Percentiles rank a stretch among this genome's conserved stretches.
phyloP scores from a whole-genome alignment of 2,113 vertebrate genomes.

The Chroicocephalus ridibundus region DNA sequence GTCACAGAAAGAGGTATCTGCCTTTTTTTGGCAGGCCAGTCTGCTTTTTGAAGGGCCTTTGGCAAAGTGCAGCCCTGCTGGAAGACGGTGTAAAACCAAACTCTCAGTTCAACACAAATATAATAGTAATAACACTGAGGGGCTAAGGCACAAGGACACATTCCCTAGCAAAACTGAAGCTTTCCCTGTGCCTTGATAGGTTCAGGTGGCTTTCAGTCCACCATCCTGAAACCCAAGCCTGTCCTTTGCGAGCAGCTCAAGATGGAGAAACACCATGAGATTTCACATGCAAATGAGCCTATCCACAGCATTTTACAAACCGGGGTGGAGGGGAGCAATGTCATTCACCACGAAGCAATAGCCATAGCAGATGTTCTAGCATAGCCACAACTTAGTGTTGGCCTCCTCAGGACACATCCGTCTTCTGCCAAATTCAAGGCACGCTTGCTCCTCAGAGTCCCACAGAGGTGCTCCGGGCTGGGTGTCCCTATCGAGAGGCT shows the following conservation, averaged over 20 bases:
- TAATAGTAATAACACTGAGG: fast-evolving
- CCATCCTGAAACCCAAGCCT: neutral
- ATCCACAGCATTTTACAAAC: neutral
- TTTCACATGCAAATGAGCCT: neutral
- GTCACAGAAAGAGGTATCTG: neutral
- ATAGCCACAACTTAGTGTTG: neutral
- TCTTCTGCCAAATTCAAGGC: neutral
- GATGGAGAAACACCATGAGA: neutral
- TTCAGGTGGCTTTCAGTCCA: neutral
- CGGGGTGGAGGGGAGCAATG: neutral
- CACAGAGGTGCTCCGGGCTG: fast-evolving
- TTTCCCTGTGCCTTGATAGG: neutral
- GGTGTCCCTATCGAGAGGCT: neutral
- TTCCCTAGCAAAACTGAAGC: neutral
- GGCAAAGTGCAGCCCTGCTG: neutral
- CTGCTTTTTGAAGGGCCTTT: neutral
- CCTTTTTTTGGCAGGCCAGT: neutral
- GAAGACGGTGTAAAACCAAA: neutral
- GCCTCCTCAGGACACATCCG: neutral
- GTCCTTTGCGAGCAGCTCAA: neutral
- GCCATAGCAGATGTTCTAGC: neutral
- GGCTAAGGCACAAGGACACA: neutral
- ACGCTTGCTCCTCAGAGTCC: fast-evolving
- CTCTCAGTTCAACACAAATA: neutral
- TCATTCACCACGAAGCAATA: neutral